These are phyloP conservation scores for Capricornis sumatraensis DNA, from an alignment of 2,113 vertebrate species.

Conservation along the genomic window DNA sequence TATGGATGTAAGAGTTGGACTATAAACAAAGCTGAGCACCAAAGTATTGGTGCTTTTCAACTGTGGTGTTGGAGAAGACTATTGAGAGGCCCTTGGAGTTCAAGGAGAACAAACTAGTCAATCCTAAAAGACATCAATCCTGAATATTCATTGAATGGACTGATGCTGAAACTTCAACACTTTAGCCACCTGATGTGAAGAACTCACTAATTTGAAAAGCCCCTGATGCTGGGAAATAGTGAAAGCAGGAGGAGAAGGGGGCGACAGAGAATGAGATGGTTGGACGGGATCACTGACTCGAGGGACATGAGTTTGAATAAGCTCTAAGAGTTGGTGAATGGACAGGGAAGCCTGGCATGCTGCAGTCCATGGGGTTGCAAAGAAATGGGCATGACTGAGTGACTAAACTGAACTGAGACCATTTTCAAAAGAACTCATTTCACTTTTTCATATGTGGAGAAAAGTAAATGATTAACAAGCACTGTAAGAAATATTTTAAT, in stretches of 20 bases:
- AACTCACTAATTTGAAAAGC: neutral
- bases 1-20: neutral
- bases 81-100: neutral
- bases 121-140: neutral
- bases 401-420: neutral
- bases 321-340: neutral
- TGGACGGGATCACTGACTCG: neutral
- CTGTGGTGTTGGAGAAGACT: neutral
- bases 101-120: neutral
- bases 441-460: neutral
- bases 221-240: neutral
- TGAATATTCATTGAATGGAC: neutral
- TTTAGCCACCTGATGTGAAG: neutral
- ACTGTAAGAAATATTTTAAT: slow-evolving; percentile 3
- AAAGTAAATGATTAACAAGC: neutral
- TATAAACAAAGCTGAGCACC: neutral
- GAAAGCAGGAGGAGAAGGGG: neutral
- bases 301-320: neutral
- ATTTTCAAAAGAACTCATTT: neutral
- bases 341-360: neutral
- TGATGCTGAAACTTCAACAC: neutral
- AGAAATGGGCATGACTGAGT: neutral
- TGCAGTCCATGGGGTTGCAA: neutral
- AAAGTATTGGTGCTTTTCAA: neutral
- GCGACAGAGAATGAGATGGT: neutral